Evolutionary conservation across 2,113 vertebrate genomes (phyloP), one percentile per base, ranked within the genome.

Genomic region (Mugil cephalus): DNA sequence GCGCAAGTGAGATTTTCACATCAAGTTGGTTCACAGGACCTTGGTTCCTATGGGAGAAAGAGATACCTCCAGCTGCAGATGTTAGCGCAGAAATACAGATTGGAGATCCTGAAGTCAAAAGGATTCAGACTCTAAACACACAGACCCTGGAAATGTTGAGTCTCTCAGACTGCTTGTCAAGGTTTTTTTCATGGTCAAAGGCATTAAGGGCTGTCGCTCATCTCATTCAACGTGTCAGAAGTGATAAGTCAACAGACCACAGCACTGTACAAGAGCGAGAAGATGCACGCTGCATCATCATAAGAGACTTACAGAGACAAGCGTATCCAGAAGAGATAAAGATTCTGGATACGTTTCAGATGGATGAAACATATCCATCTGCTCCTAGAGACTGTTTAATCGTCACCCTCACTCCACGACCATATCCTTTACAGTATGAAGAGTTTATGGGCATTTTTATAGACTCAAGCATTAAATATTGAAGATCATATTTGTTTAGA

Each of bases 1-100:
- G 36, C 17, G 51, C n/a, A 52, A 18, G 2, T 21, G 15, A 53
- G 4, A 7, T 51, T n/a, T 14, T 63, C 4, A 14, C 64, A 36
- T 76, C 18, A n/a, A 58, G 21, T 12, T 68, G 55, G 54, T 61
- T 69, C n/a, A 45, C 13, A 19, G 67, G 45, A 4, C 60, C 52
- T 14, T 0, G 15, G 10, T 78, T 78, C 10, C 1, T 69, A 18
- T 55, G 50, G 65, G 8, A 69, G 15, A 50, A 18, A 6, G 50
- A 19, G 0, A 10, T 40, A 18, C 4, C 17, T 10, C 17, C 47
- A 43, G 7, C 8, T 21, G 8, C 12, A 35, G 39, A 64, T 2
- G 17, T 56, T 10, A 21, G 14, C 9, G 0, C 45, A 17, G 52
- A 64, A 24, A 15, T 69, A 19, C 8, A 7, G 4, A 1, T 69